Evolutionary conservation across 2,888 invertebrate species (phyloP).

Genomic region (Nematopogon swammerdamellus): DNA sequence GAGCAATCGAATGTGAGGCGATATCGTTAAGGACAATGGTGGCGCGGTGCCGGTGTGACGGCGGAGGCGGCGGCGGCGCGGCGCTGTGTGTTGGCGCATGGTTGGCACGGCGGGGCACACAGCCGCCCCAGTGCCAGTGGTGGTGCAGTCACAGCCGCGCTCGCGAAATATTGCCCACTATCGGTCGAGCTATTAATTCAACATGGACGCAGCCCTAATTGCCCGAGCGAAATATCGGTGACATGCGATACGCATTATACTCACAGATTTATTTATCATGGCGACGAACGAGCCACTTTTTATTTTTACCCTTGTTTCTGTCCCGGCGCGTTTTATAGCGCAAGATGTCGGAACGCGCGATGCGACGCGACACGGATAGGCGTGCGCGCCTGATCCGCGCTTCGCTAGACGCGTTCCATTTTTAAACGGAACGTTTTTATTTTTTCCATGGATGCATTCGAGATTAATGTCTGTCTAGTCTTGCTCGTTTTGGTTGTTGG

Average conservation of each 20-base stretch:
- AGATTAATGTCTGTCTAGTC: neutral
- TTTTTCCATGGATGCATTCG: neutral
- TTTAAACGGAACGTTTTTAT: neutral
- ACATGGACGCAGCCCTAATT: constrained; percentile 27
- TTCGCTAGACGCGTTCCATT: neutral
- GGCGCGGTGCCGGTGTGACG: too few relatives aligned
- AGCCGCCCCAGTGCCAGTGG: too few relatives aligned
- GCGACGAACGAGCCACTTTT: neutral
- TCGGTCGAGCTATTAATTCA: constrained; percentile 26
- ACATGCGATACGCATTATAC: constrained; percentile 12
- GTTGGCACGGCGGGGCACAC: too few relatives aligned
- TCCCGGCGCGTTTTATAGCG: neutral
- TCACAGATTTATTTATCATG: neutral
- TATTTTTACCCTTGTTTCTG: neutral
- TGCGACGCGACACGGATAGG: neutral
- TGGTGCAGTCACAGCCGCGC: constrained; percentile 6
- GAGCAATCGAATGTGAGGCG: neutral
- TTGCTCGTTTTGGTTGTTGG: neutral
- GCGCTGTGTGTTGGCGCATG: too few relatives aligned
- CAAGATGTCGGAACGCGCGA: neutral
- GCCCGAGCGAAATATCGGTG: constrained; percentile 28
- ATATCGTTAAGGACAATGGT: too few relatives aligned
- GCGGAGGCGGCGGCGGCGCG: too few relatives aligned
- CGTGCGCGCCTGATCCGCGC: neutral
- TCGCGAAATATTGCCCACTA: constrained; percentile 18